phyloP scores from a whole-genome alignment of 1,140 invertebrate species.

The Papilio polytes region DNA sequence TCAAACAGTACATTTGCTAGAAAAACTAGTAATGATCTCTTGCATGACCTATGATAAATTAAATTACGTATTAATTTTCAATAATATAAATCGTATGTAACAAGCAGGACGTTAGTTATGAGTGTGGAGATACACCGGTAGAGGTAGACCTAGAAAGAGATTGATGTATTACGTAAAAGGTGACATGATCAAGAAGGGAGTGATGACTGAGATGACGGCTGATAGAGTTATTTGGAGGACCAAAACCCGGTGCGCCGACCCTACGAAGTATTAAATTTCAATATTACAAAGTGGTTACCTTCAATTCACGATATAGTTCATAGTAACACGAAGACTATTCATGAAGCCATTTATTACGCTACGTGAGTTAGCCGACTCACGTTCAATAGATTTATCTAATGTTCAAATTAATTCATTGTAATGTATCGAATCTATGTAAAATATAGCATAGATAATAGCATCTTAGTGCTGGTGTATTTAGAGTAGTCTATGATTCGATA shows the following conservation, averaged over 20 bases:
- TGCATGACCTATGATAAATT: too few relatives aligned
- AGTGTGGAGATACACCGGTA: too few relatives aligned
- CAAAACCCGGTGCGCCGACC: too few relatives aligned
- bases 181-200: too few relatives aligned
- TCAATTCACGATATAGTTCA: not conserved
- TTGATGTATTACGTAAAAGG: too few relatives aligned
- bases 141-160: too few relatives aligned
- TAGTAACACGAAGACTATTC: not conserved
- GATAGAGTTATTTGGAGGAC: too few relatives aligned
- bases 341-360: conserved; percentile 9
- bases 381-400: conserved; percentile 10
- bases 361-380: conserved; percentile 1
- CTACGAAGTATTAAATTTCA: not conserved
- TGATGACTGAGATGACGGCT: too few relatives aligned
- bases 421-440: conserved; percentile 39
- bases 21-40: not conserved
- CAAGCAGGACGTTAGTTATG: too few relatives aligned
- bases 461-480: not conserved
- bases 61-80: too few relatives aligned
- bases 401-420: conserved; percentile 13
- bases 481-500: too few relatives aligned
- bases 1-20: not conserved
- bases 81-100: too few relatives aligned
- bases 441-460: conserved; percentile 23
- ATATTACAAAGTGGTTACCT: not conserved